phyloP scores from a whole-genome alignment of 2,797 vertebrate species.

The Pitangus sulphuratus region DNA sequence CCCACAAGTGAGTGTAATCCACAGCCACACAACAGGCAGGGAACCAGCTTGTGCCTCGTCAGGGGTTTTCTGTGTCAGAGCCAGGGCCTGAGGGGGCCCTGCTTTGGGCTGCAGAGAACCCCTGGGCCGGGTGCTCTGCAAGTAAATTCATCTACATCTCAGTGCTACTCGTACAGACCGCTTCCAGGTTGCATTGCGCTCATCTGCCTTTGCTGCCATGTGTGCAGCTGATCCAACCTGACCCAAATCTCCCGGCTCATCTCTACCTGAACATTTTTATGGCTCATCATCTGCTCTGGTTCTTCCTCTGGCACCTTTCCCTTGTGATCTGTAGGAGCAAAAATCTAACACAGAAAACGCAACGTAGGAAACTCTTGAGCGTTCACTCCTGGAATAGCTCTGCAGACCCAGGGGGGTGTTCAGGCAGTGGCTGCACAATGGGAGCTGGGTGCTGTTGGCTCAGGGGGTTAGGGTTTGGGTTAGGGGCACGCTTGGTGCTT shows the following conservation, averaged over 20 bases:
- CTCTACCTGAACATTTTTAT: background rate
- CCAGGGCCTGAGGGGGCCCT: background rate
- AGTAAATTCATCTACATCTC: rapidly evolving
- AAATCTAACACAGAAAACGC: too few relatives aligned
- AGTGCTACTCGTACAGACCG: rapidly evolving
- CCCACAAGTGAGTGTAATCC: background rate
- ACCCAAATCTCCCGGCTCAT: background rate
- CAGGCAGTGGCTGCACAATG: background rate
- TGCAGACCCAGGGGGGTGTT: background rate
- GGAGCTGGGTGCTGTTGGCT: background rate
- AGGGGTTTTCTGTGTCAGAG: background rate
- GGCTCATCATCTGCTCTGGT: background rate
- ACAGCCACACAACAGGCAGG: rapidly evolving
- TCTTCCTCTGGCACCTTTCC: background rate
- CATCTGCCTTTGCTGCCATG: rapidly evolving
- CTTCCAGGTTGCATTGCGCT: rapidly evolving
- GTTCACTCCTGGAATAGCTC: background rate
- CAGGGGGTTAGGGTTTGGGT: too few relatives aligned
- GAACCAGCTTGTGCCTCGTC: background rate
- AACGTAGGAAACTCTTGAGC: background rate
- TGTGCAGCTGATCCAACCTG: background rate
- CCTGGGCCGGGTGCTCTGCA: background rate
- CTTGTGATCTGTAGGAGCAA: background rate
- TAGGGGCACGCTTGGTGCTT: background rate
- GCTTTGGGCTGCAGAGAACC: background rate